These are phyloP conservation scores for Lasiurus borealis DNA, from an alignment of 2,113 vertebrate species.

Conservation along the genomic window DNA sequence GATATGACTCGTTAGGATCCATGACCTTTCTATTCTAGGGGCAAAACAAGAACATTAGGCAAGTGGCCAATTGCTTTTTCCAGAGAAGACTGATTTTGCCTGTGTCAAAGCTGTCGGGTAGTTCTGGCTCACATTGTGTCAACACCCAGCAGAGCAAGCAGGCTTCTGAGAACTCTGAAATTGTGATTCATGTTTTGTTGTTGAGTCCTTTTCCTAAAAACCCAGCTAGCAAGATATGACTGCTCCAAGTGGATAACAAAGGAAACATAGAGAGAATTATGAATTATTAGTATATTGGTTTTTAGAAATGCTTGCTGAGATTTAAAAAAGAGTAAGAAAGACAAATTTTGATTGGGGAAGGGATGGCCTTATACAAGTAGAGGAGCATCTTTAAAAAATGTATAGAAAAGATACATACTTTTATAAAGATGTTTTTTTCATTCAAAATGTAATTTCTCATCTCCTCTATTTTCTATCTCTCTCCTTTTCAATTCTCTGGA, in stretches of 20 bases:
- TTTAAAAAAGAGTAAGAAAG: constrained; percentile 52
- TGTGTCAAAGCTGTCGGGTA: not conserved
- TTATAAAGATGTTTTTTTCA: constrained; percentile 54
- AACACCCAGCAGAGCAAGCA: not conserved
- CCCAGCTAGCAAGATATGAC: constrained; percentile 46
- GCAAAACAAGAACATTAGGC: not conserved
- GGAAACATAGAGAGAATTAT: constrained; percentile 55
- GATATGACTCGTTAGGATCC: not conserved
- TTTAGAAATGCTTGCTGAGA: constrained; percentile 62
- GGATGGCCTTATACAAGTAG: not conserved
- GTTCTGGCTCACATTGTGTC: not conserved
- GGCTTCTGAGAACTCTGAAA: not conserved
- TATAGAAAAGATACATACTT: constrained; percentile 13
- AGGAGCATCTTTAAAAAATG: constrained; percentile 52
- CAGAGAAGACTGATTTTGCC: not conserved
- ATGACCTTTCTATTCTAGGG: not conserved
- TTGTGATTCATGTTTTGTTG: constrained; percentile 1
- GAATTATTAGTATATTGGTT: constrained; percentile 73
- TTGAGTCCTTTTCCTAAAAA: constrained; percentile 45
- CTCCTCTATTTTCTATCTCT: not conserved
- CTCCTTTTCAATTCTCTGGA: constrained; percentile 24
- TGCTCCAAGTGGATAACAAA: constrained; percentile 65
- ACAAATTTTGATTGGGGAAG: constrained; percentile 47
- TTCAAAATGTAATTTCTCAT: not conserved
- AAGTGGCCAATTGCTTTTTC: not conserved